Evolutionary conservation across 2,113 vertebrate species (phyloP).

Genomic region (Rostratula benghalensis): DNA sequence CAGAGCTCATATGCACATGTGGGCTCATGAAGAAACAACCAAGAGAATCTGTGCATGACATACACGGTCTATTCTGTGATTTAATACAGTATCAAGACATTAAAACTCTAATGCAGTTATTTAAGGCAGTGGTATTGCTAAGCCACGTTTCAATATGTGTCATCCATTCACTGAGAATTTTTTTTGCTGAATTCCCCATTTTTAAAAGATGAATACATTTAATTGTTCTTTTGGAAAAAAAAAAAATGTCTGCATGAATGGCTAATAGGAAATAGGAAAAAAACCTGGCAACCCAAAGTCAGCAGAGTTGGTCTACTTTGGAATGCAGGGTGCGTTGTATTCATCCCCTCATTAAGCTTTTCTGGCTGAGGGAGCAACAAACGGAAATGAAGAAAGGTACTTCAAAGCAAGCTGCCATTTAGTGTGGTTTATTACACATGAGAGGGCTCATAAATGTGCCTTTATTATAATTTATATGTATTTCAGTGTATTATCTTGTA

Average conservation of each 20-base stretch:
- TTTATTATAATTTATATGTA: neutral
- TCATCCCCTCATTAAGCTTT: neutral
- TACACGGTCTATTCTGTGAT: neutral
- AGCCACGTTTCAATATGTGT: neutral
- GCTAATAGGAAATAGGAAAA: neutral
- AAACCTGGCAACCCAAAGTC: neutral
- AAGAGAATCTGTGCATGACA: neutral
- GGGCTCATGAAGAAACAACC: neutral
- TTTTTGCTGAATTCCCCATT: neutral
- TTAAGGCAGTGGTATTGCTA: neutral
- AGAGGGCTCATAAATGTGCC: neutral
- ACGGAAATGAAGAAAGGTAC: neutral
- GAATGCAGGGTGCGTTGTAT: neutral
- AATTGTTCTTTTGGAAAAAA: neutral
- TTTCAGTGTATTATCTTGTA: neutral
- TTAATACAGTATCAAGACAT: neutral
- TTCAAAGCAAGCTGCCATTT: neutral
- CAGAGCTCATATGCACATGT: neutral
- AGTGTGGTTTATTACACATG: neutral
- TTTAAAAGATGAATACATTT: neutral
- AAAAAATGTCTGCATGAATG: neutral
- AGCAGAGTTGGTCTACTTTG: neutral
- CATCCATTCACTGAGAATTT: neutral
- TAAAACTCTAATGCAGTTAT: neutral
- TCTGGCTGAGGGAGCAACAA: neutral